Evolutionary conservation across 2,113 vertebrate species (phyloP).

Genomic region (Triplophysa rosa): DNA sequence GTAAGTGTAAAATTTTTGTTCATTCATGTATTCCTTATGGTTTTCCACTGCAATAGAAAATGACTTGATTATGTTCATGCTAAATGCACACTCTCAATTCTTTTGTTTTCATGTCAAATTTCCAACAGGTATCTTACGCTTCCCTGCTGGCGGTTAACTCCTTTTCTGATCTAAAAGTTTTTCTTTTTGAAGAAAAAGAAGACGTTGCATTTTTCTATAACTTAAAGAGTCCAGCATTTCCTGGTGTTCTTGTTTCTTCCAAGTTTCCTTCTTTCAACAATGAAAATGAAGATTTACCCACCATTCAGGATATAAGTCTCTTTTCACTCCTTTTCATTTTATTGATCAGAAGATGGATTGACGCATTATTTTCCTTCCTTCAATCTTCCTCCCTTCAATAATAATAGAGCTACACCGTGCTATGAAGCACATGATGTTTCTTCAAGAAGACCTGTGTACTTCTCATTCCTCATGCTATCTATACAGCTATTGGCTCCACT

Average conservation of each 20-base stretch:
- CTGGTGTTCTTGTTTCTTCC: not conserved
- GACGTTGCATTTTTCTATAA: not conserved
- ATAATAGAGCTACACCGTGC: too few species aligned
- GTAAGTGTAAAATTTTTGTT: conserved; percentile 61
- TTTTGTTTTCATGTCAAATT: conserved; percentile 3
- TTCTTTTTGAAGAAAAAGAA: not conserved
- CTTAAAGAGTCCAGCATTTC: conserved; percentile 5
- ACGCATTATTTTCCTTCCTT: not conserved
- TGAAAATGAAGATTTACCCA: not conserved
- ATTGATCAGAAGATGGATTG: not conserved
- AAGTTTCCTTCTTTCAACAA: not conserved
- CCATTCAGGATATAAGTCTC: too few species aligned
- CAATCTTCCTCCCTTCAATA: too few species aligned
- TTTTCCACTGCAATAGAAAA: conserved; percentile 67
- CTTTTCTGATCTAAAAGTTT: not conserved
- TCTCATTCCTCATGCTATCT: not conserved
- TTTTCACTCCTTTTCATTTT: not conserved
- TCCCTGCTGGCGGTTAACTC: not conserved
- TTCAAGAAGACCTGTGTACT: conserved; percentile 8
- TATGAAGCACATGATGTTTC: too few species aligned
- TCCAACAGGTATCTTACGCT: not conserved
- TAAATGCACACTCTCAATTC: conserved; percentile 35
- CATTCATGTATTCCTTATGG: conserved; percentile 65
- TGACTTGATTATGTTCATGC: conserved; percentile 59
- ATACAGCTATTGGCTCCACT: not conserved